Percentiles rank a stretch among this genome's conserved stretches.
Conservation (phyloP, 1,140 invertebrate genomes). For the Zaprionus ghesquierei region DNA sequence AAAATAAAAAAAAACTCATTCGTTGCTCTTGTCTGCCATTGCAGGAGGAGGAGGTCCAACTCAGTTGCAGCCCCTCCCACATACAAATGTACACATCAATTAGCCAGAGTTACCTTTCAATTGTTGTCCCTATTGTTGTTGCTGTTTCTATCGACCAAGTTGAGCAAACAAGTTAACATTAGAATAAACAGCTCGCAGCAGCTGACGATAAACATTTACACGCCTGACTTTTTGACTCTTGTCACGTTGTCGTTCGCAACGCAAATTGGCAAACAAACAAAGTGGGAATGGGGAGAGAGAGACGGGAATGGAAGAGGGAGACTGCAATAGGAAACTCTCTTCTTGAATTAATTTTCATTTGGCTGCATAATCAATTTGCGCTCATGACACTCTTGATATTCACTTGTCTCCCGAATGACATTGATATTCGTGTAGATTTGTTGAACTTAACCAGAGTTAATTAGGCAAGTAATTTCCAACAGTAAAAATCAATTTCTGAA, state of each 20-base stretch:
- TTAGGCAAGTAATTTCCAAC: background rate
- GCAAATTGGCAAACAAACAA: conserved; percentile 34
- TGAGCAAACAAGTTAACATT: conserved; percentile 24
- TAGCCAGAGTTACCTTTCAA: conserved; percentile 12
- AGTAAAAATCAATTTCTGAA: background rate
- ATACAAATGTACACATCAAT: conserved; percentile 36
- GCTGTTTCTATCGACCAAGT: background rate
- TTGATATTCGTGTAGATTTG: background rate
- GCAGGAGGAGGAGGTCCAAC: background rate
- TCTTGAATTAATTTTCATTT: background rate
- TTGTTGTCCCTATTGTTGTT: background rate
- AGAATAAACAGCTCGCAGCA: conserved; percentile 33
- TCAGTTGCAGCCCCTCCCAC: background rate
- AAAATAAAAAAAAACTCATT: background rate
- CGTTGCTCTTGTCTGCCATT: background rate
- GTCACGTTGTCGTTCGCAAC: conserved; percentile 20
- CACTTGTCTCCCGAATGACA: background rate
- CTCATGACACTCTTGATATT: background rate
- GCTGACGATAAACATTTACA: conserved; percentile 26
- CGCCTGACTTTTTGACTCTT: conserved; percentile 19
- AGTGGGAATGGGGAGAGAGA: background rate
- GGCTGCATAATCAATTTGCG: background rate
- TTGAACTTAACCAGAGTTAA: conserved; percentile 5
- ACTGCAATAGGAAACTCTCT: background rate
- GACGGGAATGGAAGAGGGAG: background rate